Evolutionary conservation across 2,888 invertebrate genomes (phyloP), one percentile per base, ranked within the genome.

Genomic region (Callyntrura sp.): DNA sequence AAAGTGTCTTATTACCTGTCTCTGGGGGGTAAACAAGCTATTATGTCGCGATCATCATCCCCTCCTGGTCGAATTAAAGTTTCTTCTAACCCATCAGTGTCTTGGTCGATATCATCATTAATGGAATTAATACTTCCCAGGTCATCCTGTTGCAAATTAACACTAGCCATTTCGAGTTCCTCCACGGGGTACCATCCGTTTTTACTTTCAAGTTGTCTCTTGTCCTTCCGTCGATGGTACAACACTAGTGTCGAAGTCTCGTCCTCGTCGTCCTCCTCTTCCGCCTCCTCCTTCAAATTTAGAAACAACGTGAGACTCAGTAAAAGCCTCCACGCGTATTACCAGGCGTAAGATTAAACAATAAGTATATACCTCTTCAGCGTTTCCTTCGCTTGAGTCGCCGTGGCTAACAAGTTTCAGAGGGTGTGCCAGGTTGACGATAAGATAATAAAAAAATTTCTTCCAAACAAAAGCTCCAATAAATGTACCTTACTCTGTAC

Each of bases 201-300:
- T 35, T 83, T 78, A 43, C 17, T 65, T 17, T 51, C 55, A n/a
- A n/a, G n/a, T 4, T 0, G 70, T 20, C 14, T 57, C n/a, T 55
- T 17, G 8, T 60, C 57, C 68, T 86, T 82, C 43, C 76, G 57
- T 43, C 90, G 65, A 48, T 90, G 87, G 55, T 90, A 90, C 6
- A 92, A 81, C 51, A 92, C 92, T 23, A 92, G 82, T 2, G 90
- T 91, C 35, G 92, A 83, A n/a, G 91, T 92, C 76, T 92, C 92
- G 90, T 91, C 92, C n/a, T 92, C 92, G 60, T 91, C 90, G 57
- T 91, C 85, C 82, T 91, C 90, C 65, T 86, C 82, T 68, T 90
- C 85, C 65, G 51, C 81, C 65, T 83, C 85, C 60, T 76, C 60
- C 55, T 86, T 1, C 20, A 48, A 48, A 48, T 78, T 62, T 45